A percentile compares a stretch with the other conserved stretches of the same genome.
These are phyloP conservation scores for Calycopis cecrops DNA, from an alignment of 1,140 invertebrate genomes.

Conservation along the genomic window DNA sequence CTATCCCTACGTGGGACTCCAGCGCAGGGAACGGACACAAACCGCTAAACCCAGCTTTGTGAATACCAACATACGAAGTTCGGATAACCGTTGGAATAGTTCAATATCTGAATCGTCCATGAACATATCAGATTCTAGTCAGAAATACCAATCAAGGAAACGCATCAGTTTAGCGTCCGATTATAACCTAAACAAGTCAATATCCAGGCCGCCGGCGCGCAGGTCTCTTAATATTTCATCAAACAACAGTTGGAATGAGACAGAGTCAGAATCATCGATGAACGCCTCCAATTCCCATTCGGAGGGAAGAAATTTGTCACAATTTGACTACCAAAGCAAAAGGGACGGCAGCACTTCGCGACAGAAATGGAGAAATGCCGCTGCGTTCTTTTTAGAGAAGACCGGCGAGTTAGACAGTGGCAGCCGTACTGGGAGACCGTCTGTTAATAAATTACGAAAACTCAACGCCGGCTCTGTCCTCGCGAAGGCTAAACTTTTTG, in stretches of 20 bases:
- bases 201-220: constrained; percentile 42
- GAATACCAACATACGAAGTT: constrained; percentile 26
- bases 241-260: constrained; percentile 43
- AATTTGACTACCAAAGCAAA: constrained; percentile 38
- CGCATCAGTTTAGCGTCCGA: constrained; percentile 49
- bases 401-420: constrained; percentile 54
- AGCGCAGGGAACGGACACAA: constrained; percentile 41
- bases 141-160: constrained; percentile 55
- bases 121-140: constrained; percentile 42
- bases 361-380: constrained; percentile 64
- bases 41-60: constrained; percentile 39
- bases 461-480: constrained; percentile 80
- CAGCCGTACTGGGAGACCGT: constrained; percentile 74
- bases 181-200: constrained; percentile 51
- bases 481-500: constrained; percentile 79
- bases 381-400: constrained; percentile 66
- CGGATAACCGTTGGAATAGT: constrained; percentile 37
- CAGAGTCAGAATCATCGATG: constrained; percentile 44
- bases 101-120: constrained; percentile 41
- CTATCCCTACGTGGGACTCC: constrained; percentile 55
- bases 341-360: constrained; percentile 39
- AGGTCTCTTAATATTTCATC: constrained; percentile 53
- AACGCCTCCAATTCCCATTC: constrained; percentile 46
- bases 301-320: constrained; percentile 39
- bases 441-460: constrained; percentile 77